Conservation (phyloP, 35 echinoderm and acorn worm genomes). For the Holothuria glaberrima region DNA sequence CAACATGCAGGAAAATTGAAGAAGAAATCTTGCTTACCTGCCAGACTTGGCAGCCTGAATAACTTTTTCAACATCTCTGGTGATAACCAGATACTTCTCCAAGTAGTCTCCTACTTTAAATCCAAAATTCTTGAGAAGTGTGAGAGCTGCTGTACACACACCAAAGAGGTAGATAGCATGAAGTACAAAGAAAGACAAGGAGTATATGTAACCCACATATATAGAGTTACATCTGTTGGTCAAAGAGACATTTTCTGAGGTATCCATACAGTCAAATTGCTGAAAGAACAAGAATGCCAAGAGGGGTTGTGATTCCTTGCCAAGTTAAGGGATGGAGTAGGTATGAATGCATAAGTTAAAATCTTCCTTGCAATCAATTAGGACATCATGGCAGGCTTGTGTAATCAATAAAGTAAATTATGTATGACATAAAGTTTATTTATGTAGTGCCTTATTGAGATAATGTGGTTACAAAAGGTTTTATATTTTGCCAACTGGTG, state of each 20-base stretch:
- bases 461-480: no score
- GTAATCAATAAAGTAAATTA: no score
- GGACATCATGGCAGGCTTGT: background rate
- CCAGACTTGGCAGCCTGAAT: conserved; percentile 81
- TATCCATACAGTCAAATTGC: conserved; percentile 57
- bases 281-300: background rate
- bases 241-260: conserved; percentile 20
- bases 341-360: no score
- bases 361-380: no score
- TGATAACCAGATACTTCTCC: conserved; percentile 78
- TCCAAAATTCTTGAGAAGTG: conserved; percentile 76
- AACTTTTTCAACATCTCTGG: conserved; percentile 91
- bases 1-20: background rate
- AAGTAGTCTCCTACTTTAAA: conserved; percentile 85
- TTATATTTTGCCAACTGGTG: no score
- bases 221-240: conserved; percentile 45
- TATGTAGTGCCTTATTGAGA: no score
- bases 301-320: no score
- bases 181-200: conserved; percentile 69
- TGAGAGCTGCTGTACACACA: conserved; percentile 63
- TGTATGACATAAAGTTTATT: no score
- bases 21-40: conserved; percentile 50
- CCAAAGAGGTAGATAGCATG: conserved; percentile 85
- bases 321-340: no score
- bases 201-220: conserved; percentile 61